phyloP scores from a whole-genome alignment of 2,113 vertebrate species.

The Dunckerocampus dactyliophorus region DNA sequence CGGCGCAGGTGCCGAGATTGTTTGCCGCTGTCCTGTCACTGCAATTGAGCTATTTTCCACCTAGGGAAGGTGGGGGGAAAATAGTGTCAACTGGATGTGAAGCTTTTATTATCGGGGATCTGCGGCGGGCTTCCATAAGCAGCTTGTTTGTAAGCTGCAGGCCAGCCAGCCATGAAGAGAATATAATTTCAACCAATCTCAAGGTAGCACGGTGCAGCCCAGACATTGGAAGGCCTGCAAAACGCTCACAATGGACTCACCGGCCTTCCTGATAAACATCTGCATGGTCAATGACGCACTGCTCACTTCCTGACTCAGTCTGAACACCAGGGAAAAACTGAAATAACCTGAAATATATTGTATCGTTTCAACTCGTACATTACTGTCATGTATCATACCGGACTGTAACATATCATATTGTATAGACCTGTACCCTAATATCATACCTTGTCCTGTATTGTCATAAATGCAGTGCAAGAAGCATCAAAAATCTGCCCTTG shows the following conservation, averaged over 20 bases:
- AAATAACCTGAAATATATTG: too few species aligned
- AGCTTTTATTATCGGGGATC: conserved; percentile 5
- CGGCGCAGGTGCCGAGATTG: neutral
- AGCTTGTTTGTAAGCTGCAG: conserved; percentile 6
- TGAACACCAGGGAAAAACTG: too few species aligned
- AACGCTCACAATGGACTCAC: conserved; percentile 1
- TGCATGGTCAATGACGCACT: neutral
- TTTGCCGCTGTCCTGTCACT: neutral
- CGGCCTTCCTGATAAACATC: conserved; percentile 7
- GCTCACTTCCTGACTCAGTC: neutral
- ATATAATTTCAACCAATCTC: conserved; percentile 6
- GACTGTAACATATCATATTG: too few species aligned
- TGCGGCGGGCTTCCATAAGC: conserved; percentile 7
- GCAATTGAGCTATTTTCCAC: conserved; percentile 9
- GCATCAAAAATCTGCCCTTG: too few species aligned
- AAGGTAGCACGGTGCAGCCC: neutral
- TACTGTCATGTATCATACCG: neutral
- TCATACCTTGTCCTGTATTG: too few species aligned
- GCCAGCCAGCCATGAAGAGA: conserved; percentile 10
- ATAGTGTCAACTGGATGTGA: conserved; percentile 8
- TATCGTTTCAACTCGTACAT: too few species aligned
- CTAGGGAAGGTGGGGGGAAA: neutral
- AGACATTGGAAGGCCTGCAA: neutral
- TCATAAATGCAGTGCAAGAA: too few species aligned
- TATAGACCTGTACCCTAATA: too few species aligned